Evolutionary conservation across 2,888 invertebrate genomes (phyloP).

Genomic region (Pantelozetes paolii): DNA sequence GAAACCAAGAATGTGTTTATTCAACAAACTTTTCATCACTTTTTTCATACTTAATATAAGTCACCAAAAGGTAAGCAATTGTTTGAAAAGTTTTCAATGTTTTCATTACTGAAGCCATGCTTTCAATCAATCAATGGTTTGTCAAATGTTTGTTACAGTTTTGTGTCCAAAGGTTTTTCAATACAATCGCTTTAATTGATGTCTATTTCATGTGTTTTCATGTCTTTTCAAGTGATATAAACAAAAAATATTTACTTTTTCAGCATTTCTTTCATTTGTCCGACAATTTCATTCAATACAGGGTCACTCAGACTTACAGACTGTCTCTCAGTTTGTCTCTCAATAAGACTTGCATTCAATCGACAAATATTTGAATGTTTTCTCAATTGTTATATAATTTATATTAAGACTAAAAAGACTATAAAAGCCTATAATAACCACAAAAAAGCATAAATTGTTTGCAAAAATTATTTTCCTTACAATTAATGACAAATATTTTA

Average conservation of each 20-base stretch:
- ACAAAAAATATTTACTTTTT: constrained; percentile 12
- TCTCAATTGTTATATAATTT: too few relatives aligned
- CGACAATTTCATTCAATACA: too few relatives aligned
- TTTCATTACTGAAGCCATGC: background rate
- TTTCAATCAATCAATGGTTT: constrained; percentile 14
- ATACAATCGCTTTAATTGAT: background rate
- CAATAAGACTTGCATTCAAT: too few relatives aligned
- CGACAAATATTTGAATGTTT: too few relatives aligned
- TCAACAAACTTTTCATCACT: constrained; percentile 5
- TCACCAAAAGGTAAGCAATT: constrained; percentile 23
- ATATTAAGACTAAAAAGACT: too few relatives aligned
- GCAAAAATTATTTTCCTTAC: background rate
- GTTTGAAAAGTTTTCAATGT: background rate
- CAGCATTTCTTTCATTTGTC: too few relatives aligned
- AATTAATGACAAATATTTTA: constrained; percentile 15
- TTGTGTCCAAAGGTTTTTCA: constrained; percentile 2
- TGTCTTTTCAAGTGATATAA: background rate
- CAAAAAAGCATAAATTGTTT: background rate
- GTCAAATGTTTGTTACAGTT: background rate
- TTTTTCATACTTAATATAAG: constrained; percentile 6
- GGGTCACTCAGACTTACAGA: too few relatives aligned
- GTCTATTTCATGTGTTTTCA: background rate
- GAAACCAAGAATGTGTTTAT: constrained; percentile 4
- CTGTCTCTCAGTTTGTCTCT: too few relatives aligned
- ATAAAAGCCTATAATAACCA: constrained; percentile 6